Evolutionary conservation across 2,888 invertebrate genomes (phyloP).

Genomic region (Amblyjoppa proteus): DNA sequence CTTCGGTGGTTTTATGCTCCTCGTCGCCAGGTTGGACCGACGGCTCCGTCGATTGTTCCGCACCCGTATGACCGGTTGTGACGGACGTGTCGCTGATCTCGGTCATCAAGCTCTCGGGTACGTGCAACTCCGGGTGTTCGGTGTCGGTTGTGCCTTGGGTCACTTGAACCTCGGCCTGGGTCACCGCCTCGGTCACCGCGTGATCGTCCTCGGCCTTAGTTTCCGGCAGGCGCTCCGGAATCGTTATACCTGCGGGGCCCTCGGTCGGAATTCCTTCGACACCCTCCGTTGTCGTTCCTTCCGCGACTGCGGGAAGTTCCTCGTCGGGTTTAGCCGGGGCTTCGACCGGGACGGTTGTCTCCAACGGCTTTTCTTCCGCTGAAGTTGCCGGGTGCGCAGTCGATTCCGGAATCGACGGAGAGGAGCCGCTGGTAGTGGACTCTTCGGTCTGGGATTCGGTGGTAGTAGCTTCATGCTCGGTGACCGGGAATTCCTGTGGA

Average conservation of each 20-base stretch:
- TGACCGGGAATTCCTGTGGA: conserved; percentile 2
- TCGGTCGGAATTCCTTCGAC: conserved; percentile 68
- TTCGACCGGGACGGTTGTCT: neutral
- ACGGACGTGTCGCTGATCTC: conserved; percentile 71
- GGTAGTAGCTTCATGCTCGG: neutral
- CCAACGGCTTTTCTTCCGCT: neutral
- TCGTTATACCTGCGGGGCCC: conserved; percentile 77
- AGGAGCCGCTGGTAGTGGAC: neutral
- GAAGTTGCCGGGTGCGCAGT: neutral
- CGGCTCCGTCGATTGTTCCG: neutral
- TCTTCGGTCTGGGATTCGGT: neutral
- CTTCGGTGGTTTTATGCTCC: conserved; percentile 41
- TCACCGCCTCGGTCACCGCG: conserved; percentile 68
- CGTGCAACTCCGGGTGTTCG: conserved; percentile 71
- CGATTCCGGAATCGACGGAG: neutral
- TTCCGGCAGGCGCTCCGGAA: conserved; percentile 76
- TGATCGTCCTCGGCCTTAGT: conserved; percentile 80
- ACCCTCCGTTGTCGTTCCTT: conserved; percentile 43
- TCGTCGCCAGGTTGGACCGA: conserved; percentile 20
- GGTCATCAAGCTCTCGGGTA: conserved; percentile 73
- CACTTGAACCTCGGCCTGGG: conserved; percentile 64
- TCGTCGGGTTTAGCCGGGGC: conserved; percentile 37
- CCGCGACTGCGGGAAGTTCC: conserved; percentile 32
- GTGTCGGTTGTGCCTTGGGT: conserved; percentile 73
- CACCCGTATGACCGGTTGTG: conserved; percentile 74